Conservation (phyloP, 2,797 vertebrate genomes). For the Sebastiscus tertius region DNA sequence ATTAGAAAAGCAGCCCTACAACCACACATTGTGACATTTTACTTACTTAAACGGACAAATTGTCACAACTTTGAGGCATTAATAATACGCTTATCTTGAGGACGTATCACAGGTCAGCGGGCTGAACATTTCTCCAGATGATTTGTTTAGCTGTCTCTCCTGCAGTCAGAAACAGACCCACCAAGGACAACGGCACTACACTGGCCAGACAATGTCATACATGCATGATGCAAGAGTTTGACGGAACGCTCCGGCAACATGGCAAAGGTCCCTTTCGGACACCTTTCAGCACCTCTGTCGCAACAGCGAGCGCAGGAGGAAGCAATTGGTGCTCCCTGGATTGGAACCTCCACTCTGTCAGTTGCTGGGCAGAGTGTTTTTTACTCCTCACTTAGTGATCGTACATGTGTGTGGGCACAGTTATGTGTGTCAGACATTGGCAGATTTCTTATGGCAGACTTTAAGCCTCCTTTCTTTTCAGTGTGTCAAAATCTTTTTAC, state of each 20-base stretch:
- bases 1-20: neutral
- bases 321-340: constrained; percentile 70
- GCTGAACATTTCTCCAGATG: neutral
- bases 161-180: constrained; percentile 28
- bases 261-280: constrained; percentile 58
- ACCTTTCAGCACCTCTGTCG: constrained; percentile 58
- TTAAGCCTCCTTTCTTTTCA: neutral
- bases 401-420: neutral
- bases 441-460: constrained; percentile 40
- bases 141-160: constrained; percentile 23
- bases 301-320: constrained; percentile 43
- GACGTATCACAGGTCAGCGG: neutral
- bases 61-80: neutral
- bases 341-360: constrained; percentile 63
- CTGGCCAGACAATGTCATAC: constrained; percentile 57
- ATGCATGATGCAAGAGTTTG: constrained; percentile 75
- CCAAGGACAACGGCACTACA: constrained; percentile 43
- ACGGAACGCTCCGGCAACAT: constrained; percentile 48
- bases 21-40: neutral
- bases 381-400: neutral
- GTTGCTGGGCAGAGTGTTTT: constrained; percentile 69
- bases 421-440: constrained; percentile 22
- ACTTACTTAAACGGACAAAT: neutral
- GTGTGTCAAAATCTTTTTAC: neutral
- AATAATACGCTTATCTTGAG: neutral